phyloP scores from a whole-genome alignment of 2,797 vertebrate genomes.

The Gallinago nigripennis region DNA sequence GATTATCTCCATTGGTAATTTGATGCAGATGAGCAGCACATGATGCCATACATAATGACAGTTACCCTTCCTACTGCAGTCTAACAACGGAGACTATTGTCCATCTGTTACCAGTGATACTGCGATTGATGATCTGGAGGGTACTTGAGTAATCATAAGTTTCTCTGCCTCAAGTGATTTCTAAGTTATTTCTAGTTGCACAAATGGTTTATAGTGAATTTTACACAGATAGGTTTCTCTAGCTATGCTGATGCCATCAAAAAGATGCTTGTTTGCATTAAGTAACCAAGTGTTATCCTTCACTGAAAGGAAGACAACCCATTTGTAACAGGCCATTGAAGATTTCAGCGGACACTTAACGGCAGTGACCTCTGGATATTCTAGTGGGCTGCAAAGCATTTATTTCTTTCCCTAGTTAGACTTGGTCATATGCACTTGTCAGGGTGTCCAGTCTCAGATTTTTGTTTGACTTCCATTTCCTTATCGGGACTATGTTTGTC shows the following conservation, averaged over 20 bases:
- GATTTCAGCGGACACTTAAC: not conserved
- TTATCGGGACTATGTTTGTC: not conserved
- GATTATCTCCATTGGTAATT: not conserved
- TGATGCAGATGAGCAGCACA: not conserved
- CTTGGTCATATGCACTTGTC: not conserved
- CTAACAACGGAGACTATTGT: not conserved
- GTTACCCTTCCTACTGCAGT: not conserved
- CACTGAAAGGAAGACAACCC: not conserved
- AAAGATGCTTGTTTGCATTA: not conserved
- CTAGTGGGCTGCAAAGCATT: not conserved
- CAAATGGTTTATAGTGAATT: not conserved
- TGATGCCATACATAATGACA: not conserved
- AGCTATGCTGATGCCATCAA: not conserved
- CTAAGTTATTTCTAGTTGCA: not conserved
- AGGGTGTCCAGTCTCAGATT: not conserved
- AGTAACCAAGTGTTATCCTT: not conserved
- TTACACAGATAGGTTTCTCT: not conserved
- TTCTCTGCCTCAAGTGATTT: not conserved
- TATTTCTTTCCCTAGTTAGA: not conserved
- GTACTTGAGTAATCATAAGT: not conserved
- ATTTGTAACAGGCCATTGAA: not conserved
- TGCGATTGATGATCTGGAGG: not conserved
- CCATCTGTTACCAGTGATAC: not conserved
- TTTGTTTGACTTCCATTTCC: not conserved
- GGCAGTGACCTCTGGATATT: not conserved